Base-by-base conservation (phyloP, 2,888 invertebrate genomes). In the Amiota communis region DNA sequence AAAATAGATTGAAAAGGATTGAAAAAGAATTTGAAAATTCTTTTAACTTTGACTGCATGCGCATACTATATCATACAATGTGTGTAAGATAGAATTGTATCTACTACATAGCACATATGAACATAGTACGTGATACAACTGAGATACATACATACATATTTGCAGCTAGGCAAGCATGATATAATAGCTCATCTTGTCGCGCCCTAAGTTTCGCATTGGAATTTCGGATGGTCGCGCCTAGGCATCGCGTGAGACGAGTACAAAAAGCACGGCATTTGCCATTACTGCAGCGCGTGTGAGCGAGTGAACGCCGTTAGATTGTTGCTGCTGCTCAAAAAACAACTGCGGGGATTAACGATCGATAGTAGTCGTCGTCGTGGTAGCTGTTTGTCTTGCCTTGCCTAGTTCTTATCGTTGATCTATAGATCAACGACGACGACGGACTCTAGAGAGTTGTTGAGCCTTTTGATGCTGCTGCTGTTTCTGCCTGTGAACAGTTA, bases 381-480 rank as follows among this genome's bases (percentile, higher is more conserved):
- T 63, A n/a, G 15, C 61, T 61, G 47, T 65, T 69, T 72, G 36
- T 36, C n/a, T n/a, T n/a, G n/a, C n/a, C n/a, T n/a, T 73, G 71
- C 76, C 70, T 82, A 83, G 83, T 85, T 63, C 85, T 83, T 77
- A 76, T 77, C 74, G 81, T 36, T 36, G 36, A 36, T 36, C 36
- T 36, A 36, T 36, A 36, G 36, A 75, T 79, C 80, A 80, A 23
- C 23, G 3, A 23, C 23, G 3, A 36, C 36, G 36, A 6, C 36
- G 36, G 36, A 36, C 36, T 36, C 36, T 36, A 2, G 36, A 36
- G 36, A 36, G 36, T 6, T 63, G 46, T 59, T 67, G 64, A 76
- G 82, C 79, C 77, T 78, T 75, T 81, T 75, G 72, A 75, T 77
- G 3, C n/a, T 23, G 73, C 79, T 78, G 81, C 81, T 82, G 83